Evolutionary conservation across 2,888 invertebrate genomes (phyloP), one percentile per base, ranked within the genome.

Genomic region (Amblyteles armatorius): DNA sequence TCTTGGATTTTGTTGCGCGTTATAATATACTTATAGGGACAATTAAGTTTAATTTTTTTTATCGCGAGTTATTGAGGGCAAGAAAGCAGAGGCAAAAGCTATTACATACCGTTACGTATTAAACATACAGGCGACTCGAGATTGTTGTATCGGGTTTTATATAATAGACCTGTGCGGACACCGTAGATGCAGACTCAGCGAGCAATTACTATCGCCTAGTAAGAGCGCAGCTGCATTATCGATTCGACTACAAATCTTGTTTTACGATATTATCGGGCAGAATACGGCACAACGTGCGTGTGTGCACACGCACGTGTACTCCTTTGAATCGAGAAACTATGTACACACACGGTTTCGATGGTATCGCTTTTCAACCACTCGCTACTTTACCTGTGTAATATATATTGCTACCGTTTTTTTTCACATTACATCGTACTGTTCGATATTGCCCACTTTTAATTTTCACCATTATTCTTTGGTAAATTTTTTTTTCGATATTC

Each of bases 231-330:
- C 50, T 76, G 76, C 74, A 69, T 71, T 76, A 81, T 81, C 76
- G 81, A 81, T 69, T 81, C 76, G 52, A 48, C 69, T 63, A 76
- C 81, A 76, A 81, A 81, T 81, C 81, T 81, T 81, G 76, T 81
- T 81, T 76, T 36, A 69, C 81, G 81, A 81, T 81, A 81, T 63
- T 76, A 81, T 81, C 81, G 76, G 80, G 11, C 57, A 33, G 19
- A 67, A 67, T 55, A 80, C 80, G 67, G 72, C 65, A 57, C 65
- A 40, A 80, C 65, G 52, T 52, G 16, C 26, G 13, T 50, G n/a
- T 52, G 40, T 44, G 55, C 11, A 60, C 40, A 26, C 65, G 55
- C 36, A 36, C 72, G n/a, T 40, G 65, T 44, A 40, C 40, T 74
- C 60, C 68, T 68, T 68, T 81, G 57, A 74, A 74, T 81, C 74